phyloP scores from a whole-genome alignment of 53 echinoderm and acorn worm species.

The Patiria pectinifera region DNA sequence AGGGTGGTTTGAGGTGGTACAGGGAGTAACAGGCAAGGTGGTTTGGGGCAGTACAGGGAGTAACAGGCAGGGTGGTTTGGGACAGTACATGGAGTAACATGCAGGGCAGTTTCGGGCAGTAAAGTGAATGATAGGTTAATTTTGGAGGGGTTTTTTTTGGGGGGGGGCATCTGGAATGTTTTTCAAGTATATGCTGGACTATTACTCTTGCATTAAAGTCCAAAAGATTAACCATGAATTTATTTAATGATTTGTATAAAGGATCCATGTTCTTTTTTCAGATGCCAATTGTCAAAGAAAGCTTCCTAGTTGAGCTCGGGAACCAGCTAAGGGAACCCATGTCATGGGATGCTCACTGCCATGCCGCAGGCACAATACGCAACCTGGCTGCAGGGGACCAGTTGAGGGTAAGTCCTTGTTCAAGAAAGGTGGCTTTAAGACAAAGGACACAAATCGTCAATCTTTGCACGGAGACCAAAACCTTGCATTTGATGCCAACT shows the following conservation, averaged over 20 bases:
- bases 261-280: slow-evolving; percentile 32
- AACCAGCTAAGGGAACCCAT: slow-evolving; percentile 80
- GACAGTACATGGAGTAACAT: too few species aligned
- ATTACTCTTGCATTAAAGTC: too few species aligned
- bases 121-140: too few species aligned
- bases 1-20: too few species aligned
- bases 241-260: background rate
- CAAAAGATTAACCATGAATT: too few species aligned
- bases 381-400: slow-evolving; percentile 95
- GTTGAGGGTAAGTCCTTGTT: slow-evolving; percentile 68
- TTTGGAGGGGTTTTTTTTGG: too few species aligned
- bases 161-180: too few species aligned
- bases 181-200: too few species aligned
- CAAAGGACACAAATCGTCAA: background rate
- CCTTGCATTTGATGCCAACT: background rate
- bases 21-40: too few species aligned
- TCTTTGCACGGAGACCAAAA: background rate
- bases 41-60: too few species aligned
- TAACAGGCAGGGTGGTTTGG: too few species aligned
- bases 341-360: slow-evolving; percentile 91
- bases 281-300: slow-evolving; percentile 82
- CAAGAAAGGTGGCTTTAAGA: background rate
- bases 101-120: too few species aligned
- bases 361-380: slow-evolving; percentile 92
- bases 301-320: slow-evolving; percentile 79